These are phyloP conservation scores for Paracanthobrama guichenoti DNA, from an alignment of 2,113 vertebrate genomes.

Conservation along the genomic window DNA sequence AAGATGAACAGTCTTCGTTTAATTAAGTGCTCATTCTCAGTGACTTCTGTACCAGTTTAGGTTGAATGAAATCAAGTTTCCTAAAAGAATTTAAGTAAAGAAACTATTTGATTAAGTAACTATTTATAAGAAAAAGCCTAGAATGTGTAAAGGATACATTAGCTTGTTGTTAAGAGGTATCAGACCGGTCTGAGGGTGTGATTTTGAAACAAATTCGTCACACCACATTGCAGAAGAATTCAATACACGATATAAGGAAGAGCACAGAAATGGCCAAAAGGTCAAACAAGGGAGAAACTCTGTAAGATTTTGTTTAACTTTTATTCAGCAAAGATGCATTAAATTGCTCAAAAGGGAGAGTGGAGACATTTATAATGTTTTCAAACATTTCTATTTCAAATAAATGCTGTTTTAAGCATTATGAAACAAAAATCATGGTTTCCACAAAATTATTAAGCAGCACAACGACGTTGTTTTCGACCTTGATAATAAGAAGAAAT, in stretches of 20 bases:
- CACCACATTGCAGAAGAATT: not conserved
- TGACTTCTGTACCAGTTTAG: not conserved
- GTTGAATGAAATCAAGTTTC: not conserved
- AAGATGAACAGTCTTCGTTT: not conserved
- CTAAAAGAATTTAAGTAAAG: not conserved
- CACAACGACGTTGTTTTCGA: too few relatives aligned
- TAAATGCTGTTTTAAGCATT: too few relatives aligned
- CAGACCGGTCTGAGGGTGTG: not conserved
- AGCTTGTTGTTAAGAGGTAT: not conserved
- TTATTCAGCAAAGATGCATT: too few relatives aligned
- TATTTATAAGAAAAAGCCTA: not conserved
- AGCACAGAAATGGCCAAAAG: not conserved
- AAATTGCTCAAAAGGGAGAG: too few relatives aligned
- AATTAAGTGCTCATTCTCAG: not conserved
- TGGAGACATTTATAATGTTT: too few relatives aligned
- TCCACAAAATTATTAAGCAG: too few relatives aligned
- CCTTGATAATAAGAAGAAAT: too few relatives aligned
- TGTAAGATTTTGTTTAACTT: not conserved
- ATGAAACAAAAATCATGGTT: too few relatives aligned
- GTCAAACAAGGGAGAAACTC: not conserved
- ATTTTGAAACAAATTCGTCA: not conserved
- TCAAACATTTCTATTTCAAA: too few relatives aligned
- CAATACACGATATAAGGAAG: not conserved
- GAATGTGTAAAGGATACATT: too few relatives aligned
- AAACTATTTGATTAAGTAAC: not conserved